Conservation (phyloP, 2,113 vertebrate species). For the Callospermophilus lateralis region DNA sequence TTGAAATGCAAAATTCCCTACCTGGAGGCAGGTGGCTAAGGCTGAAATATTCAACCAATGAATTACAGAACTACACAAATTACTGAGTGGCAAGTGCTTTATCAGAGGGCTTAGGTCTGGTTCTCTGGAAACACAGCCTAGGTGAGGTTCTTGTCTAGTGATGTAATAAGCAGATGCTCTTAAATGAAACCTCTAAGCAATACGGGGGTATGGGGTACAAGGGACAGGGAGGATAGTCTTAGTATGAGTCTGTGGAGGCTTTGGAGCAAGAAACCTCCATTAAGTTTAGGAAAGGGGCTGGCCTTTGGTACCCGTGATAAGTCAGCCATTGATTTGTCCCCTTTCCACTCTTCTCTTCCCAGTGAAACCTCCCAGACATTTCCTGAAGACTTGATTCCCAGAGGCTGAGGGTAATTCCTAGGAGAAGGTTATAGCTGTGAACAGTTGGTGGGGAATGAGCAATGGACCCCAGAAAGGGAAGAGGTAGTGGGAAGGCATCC, state of each 20-base stretch:
- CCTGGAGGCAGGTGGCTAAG: background rate
- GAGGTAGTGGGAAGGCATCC: background rate
- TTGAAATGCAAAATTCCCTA: constrained; percentile 32
- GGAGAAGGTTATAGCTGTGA: background rate
- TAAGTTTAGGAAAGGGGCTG: background rate
- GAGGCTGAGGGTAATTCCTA: background rate
- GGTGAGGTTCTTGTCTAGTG: background rate
- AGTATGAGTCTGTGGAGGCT: background rate
- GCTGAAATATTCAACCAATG: background rate
- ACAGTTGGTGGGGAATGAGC: background rate
- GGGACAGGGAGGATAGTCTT: background rate
- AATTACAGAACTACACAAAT: background rate
- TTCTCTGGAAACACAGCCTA: background rate
- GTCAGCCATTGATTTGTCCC: background rate
- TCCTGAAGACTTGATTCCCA: background rate
- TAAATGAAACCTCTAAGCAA: background rate
- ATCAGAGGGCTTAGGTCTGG: background rate
- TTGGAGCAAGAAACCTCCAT: background rate
- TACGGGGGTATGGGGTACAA: background rate
- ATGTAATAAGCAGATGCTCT: background rate
- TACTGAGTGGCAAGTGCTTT: background rate
- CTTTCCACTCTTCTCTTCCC: background rate
- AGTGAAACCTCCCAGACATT: background rate
- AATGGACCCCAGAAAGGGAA: background rate
- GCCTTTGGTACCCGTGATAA: background rate